These are phyloP conservation scores for Limnephilus rhombicus DNA, from an alignment of 2,888 invertebrate species.

Conservation along the genomic window DNA sequence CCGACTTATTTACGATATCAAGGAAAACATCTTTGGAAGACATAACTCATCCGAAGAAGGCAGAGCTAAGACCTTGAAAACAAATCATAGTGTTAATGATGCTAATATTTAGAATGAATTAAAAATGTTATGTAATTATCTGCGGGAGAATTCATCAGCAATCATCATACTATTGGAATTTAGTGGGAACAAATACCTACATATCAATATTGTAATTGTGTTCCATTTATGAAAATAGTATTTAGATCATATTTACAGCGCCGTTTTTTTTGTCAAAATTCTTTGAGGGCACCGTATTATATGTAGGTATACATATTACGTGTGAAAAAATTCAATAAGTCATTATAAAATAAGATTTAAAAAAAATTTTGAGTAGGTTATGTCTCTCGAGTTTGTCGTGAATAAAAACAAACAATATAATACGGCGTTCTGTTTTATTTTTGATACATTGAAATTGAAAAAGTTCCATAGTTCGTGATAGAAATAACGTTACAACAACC, in stretches of 20 bases:
- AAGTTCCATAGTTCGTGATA: neutral
- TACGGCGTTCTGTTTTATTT: neutral
- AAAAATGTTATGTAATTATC: neutral
- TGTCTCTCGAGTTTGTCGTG: too few species aligned
- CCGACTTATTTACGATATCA: conserved; percentile 20
- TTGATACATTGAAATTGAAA: neutral
- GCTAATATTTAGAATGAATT: neutral
- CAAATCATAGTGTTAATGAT: neutral
- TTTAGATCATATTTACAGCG: neutral
- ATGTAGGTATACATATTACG: too few species aligned
- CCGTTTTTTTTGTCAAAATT: neutral
- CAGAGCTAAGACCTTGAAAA: neutral
- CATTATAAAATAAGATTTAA: neutral
- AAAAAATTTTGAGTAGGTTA: neutral
- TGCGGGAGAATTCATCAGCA: neutral
- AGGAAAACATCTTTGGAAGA: neutral
- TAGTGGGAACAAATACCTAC: too few species aligned
- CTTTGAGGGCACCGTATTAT: too few species aligned
- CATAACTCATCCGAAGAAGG: neutral
- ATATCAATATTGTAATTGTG: neutral
- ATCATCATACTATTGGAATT: too few species aligned
- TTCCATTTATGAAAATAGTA: neutral
- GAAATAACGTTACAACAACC: neutral
- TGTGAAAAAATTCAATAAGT: too few species aligned
- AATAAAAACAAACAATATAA: neutral